Evolutionary conservation across 2,888 invertebrate species (phyloP).

Genomic region (Idaea aversata): DNA sequence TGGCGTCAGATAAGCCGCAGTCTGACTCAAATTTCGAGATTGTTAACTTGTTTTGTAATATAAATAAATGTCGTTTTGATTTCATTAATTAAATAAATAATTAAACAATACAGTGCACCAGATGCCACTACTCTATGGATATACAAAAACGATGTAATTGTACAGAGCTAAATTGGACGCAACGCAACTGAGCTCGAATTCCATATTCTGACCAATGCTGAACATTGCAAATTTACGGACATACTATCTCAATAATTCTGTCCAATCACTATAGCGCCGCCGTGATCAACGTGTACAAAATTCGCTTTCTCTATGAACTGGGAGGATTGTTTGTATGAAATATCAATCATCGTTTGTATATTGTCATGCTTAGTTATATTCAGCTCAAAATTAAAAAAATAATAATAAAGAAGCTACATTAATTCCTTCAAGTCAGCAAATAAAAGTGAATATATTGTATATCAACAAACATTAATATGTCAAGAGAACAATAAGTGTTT

Average conservation of each 20-base stretch:
- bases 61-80: slow-evolving; percentile 58
- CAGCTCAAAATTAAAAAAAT: too few species aligned
- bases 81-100: neutral
- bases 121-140: neutral
- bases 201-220: neutral
- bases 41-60: slow-evolving; percentile 77
- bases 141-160: neutral
- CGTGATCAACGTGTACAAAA: neutral
- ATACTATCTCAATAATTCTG: neutral
- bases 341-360: neutral
- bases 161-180: neutral
- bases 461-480: slow-evolving; percentile 26
- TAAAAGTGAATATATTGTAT: slow-evolving; percentile 23
- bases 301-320: neutral
- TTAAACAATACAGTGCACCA: neutral
- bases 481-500: slow-evolving; percentile 54
- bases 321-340: neutral
- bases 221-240: neutral
- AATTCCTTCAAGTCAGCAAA: slow-evolving; percentile 5
- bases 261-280: neutral
- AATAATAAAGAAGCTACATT: neutral
- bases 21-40: slow-evolving; percentile 71
- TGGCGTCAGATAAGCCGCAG: slow-evolving; percentile 79
- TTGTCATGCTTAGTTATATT: neutral
- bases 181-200: neutral